Base-by-base conservation (phyloP, 2,888 invertebrate species). In the Linyphia triangularis region DNA sequence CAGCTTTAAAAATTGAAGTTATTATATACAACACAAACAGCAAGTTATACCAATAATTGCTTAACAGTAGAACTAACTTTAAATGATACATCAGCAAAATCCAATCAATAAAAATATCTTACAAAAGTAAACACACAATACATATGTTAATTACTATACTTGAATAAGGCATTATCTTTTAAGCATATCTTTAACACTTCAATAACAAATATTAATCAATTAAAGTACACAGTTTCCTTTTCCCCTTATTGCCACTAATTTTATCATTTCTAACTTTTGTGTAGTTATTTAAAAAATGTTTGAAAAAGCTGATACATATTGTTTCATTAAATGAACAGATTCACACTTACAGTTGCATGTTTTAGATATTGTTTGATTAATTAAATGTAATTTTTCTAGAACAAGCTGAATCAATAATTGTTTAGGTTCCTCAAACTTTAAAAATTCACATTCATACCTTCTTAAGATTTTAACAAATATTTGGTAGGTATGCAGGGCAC, bases 211-310 rank as follows among this genome's bases (percentile, higher is more conserved):
- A n/a, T n/a, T n/a, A n/a, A n/a, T n/a, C n/a, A n/a, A 40, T 2
- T 40, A 40, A 40, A 3, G 63, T 63, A 26, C 63, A 22, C 7
- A 63, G 24, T 26, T 63, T 63, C 16, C 63, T 63, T 63, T 63
- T 63, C 1, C 63, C 63, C 2, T 63, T 63, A 63, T 63, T 63
- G 26, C 63, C 24, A 63, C 63, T 63, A 24, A 63, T 63, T 63
- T 63, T 26, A 63, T 63, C 63, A 63, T 63, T 63, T 63, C 24
- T 63, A 16, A 63, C 63, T 63, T 19, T 63, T 24, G 63, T 26
- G 24, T 63, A 63, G 24, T 7, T 63, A 63, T 63, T 63, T 63
- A 63, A 63, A 63, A 63, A 24, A 63, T 63, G 26, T 63, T 63
- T 22, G 63, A 63, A 24, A 63, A 26, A 63, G 26, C 63, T 63